Evolutionary conservation across 2,113 vertebrate species (phyloP).

Genomic region (Ariopsis seemanni): DNA sequence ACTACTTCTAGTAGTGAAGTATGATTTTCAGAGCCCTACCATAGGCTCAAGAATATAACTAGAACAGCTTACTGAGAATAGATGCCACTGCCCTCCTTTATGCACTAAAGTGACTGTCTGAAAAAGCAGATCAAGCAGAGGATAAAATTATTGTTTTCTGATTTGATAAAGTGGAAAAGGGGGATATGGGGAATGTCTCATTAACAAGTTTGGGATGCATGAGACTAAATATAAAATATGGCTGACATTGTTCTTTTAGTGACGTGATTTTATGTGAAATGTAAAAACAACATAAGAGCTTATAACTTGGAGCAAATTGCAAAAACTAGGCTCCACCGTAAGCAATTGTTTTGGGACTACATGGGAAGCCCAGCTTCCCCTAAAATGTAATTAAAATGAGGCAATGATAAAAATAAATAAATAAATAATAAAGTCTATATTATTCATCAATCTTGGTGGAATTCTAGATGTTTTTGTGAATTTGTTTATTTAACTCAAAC

Average conservation of each 20-base stretch:
- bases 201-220: not conserved
- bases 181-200: not conserved
- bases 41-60: not conserved
- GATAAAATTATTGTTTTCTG: not conserved
- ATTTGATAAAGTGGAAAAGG: not conserved
- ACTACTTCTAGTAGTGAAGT: not conserved
- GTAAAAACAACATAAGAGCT: not conserved
- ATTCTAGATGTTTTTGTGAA: not conserved
- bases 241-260: not conserved
- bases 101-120: not conserved
- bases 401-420: not conserved
- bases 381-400: not conserved
- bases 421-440: not conserved
- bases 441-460: not conserved
- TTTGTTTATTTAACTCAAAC: not conserved
- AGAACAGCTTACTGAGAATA: not conserved
- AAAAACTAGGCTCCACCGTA: not conserved
- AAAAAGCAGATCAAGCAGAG: constrained; percentile 2
- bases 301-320: not conserved
- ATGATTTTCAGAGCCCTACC: not conserved
- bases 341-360: not conserved
- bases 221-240: not conserved
- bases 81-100: not conserved
- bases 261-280: not conserved
- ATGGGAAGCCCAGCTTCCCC: not conserved